Evolutionary conservation across 2,797 vertebrate genomes (phyloP).

Genomic region (Sylvilagus floridanus): DNA sequence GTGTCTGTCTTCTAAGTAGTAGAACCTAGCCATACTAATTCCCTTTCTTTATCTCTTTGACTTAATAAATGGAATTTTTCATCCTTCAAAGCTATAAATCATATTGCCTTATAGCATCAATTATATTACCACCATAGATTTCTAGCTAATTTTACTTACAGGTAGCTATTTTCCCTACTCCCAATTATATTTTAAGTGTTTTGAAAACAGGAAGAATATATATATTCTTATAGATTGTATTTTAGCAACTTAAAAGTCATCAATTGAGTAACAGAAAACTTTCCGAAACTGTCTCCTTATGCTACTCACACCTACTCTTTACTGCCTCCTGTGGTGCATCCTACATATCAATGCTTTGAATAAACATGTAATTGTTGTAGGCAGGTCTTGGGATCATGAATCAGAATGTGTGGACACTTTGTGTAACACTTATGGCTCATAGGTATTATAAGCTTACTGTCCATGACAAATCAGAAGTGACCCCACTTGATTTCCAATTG

Average conservation of each 20-base stretch:
- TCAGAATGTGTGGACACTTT: constrained; percentile 71
- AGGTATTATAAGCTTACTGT: not conserved
- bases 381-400: constrained; percentile 56
- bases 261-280: not conserved
- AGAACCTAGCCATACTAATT: not conserved
- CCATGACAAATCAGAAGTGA: constrained; percentile 40
- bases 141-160: constrained; percentile 31
- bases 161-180: not conserved
- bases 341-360: constrained; percentile 59
- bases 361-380: constrained; percentile 65
- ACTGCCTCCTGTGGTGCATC: not conserved
- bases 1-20: not conserved
- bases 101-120: not conserved
- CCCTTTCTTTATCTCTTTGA: not conserved
- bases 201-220: not conserved
- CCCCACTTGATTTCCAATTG: constrained; percentile 28
- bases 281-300: constrained; percentile 53
- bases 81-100: not conserved
- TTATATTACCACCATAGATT: not conserved
- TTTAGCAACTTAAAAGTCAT: constrained; percentile 13
- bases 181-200: constrained; percentile 27
- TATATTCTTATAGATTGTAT: not conserved
- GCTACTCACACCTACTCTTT: constrained; percentile 48
- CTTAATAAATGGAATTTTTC: not conserved
- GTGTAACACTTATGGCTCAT: constrained; percentile 33